Evolutionary conservation across 2,113 vertebrate species (phyloP), one percentile per base, ranked within the genome.

Genomic region (Apodemus sylvaticus): DNA sequence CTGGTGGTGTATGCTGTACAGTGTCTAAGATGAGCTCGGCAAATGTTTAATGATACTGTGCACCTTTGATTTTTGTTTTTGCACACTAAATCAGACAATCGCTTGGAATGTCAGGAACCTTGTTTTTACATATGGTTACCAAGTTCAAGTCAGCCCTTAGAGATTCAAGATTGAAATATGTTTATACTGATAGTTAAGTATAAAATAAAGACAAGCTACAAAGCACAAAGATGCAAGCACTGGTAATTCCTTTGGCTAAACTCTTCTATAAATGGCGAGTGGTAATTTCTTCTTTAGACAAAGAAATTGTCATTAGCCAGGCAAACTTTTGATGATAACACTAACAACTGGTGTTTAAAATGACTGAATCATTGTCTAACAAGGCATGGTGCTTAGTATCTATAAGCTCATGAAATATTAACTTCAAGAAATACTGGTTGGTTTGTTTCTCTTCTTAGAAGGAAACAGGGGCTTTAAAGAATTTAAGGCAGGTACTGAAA

Each of bases 361-460:
- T 86, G 77, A 51, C 60, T 42, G 60, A 53, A 12, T 53, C 66
- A 14, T 89, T 94, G 53, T 64, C 29, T n/a, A 58, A 42, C 77
- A 8, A 89, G 45, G 4, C 39, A 92, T 64, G 81, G 8, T 51
- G 14, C 36, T 82, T 88, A 55, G 60, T n/a, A 66, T 81, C 73
- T 58, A 86, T 87, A 88, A 55, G 62, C 48, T 94, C 42, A 34
- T 78, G 7, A 90, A 86, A 68, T 96, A 26, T 48, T 89, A 88
- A 82, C 66, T 76, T 96, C 93, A 90, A 81, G 79, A 93, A 96
- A 79, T 89, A 68, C 12, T 79, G 13, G 31, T 34, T 34, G 70
- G 58, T 85, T 95, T 64, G 90, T 39, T 86, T 82, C 86, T 93
- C 77, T 96, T 79, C 62, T 36, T 88, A 36, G 45, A 93, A 90